phyloP scores from a whole-genome alignment of 2,888 invertebrate species.

The Stegana nigrithorax region DNA sequence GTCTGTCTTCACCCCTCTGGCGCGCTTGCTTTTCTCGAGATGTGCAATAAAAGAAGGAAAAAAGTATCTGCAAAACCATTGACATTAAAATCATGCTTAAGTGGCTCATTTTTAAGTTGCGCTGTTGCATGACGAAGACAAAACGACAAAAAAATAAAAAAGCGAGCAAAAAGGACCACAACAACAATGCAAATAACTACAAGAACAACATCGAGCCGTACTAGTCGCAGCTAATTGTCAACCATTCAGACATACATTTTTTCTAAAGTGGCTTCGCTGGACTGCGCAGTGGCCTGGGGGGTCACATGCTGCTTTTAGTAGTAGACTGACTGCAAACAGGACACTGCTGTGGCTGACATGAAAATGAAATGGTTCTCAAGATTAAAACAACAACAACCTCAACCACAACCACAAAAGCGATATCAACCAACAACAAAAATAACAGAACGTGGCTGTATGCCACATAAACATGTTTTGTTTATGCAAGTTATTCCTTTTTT shows the following conservation, averaged over 20 bases:
- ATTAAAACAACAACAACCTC: background rate
- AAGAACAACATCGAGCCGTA: slow-evolving; percentile 25
- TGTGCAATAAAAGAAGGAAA: background rate
- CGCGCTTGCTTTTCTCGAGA: background rate
- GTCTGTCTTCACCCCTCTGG: background rate
- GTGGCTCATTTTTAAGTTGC: slow-evolving; percentile 42
- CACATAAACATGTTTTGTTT: slow-evolving; percentile 16
- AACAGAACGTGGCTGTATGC: background rate
- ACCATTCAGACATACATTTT: slow-evolving; percentile 45
- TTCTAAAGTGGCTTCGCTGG: background rate
- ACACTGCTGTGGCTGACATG: slow-evolving; percentile 2
- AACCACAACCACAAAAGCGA: too few species aligned
- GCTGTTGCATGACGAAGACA: slow-evolving; percentile 47
- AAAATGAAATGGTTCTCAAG: slow-evolving; percentile 14
- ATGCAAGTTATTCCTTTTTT: background rate
- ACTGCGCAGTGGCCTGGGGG: background rate
- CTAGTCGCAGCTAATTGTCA: slow-evolving; percentile 44
- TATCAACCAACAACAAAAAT: background rate
- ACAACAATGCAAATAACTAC: slow-evolving; percentile 17
- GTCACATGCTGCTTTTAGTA: background rate
- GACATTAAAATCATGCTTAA: slow-evolving; percentile 65
- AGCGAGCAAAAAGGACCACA: too few species aligned
- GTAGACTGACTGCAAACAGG: background rate
- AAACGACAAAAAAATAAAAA: slow-evolving; percentile 31
- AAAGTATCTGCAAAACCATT: slow-evolving; percentile 49